Base-by-base conservation (phyloP, 2,888 invertebrate genomes). In the Epistrophe grossulariae region DNA sequence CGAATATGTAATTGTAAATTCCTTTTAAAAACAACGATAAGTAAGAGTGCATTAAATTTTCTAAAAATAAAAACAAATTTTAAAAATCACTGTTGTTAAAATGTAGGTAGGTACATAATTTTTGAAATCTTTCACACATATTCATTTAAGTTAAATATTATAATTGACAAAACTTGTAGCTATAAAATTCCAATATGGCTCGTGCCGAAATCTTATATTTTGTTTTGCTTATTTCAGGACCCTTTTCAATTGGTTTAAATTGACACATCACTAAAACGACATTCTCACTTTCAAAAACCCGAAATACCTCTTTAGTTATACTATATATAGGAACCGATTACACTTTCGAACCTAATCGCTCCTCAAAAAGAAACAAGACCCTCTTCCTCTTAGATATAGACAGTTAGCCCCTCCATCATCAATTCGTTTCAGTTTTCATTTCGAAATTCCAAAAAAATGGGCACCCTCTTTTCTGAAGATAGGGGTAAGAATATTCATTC, bases 221-320 rank as follows among this genome's bases (percentile, higher is more conserved):
- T 4, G 11, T 35, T 35, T 35, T 35, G 4, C 5, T 31, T 4
- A 6, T 35, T 38, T n/a, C 2, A 28, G 40, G 24, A 66, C 35
- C 64, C 60, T 55, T 70, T 40, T 70, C 52, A 70, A 70, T 55
- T 55, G 24, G 40, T 31, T 52, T 19, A 52, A 78, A 68, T 77
- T 78, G 66, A 74, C 60, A 70, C 74, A 62, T 57, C 83, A 79
- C 31, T 52, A 11, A 57, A 55, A 31, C n/a, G 28, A 15, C 68
- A 82, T 52, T 78, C 66, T 68, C 60, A 55, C 60, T 79, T 68
- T 71, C 24, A 6, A 59, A 73, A 59, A 8, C 35, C 64, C 45
- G 11, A 31, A 17, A 68, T 19, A 64, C 55, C 40, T 17, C 55
- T 77, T 71, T 77, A 64, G n/a, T n/a, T n/a, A n/a, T n/a, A n/a